Conservation (phyloP, 2,113 vertebrate genomes). For the Oostethus manadensis region DNA sequence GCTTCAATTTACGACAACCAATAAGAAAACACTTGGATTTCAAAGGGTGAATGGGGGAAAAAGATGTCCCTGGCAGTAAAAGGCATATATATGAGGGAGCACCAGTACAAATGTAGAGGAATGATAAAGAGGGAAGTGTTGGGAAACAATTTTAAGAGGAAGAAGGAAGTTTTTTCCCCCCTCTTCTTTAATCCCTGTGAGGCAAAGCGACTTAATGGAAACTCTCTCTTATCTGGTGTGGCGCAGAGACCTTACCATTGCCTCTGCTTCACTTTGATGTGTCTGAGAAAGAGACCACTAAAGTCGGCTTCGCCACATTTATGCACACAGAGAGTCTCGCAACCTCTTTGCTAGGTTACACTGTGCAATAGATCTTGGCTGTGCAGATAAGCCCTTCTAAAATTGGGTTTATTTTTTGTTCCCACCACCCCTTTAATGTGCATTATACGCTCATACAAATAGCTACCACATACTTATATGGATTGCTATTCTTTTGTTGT, state of each 20-base stretch:
- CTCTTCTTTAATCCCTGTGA: slow-evolving; percentile 58
- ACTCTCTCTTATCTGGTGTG: slow-evolving; percentile 62
- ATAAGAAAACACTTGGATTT: slow-evolving; percentile 17
- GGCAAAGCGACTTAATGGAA: slow-evolving; percentile 67
- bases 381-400: slow-evolving; percentile 25
- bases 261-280: slow-evolving; percentile 68
- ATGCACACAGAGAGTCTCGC: slow-evolving; percentile 26
- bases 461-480: neutral
- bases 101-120: slow-evolving; percentile 30
- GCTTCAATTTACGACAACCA: slow-evolving; percentile 12
- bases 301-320: slow-evolving; percentile 38
- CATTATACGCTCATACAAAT: neutral
- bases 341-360: slow-evolving; percentile 36
- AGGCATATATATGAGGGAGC: slow-evolving; percentile 19
- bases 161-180: slow-evolving; percentile 17
- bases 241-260: slow-evolving; percentile 63
- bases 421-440: slow-evolving; percentile 3
- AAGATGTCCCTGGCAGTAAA: slow-evolving; percentile 44
- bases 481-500: neutral
- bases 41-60: slow-evolving; percentile 18
- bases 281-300: slow-evolving; percentile 38
- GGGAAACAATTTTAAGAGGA: slow-evolving; percentile 46
- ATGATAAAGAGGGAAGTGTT: slow-evolving; percentile 29
- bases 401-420: slow-evolving; percentile 25
- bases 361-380: slow-evolving; percentile 33